Evolutionary conservation across 2,888 invertebrate genomes (phyloP).

Genomic region (Agriopis aurantiaria): DNA sequence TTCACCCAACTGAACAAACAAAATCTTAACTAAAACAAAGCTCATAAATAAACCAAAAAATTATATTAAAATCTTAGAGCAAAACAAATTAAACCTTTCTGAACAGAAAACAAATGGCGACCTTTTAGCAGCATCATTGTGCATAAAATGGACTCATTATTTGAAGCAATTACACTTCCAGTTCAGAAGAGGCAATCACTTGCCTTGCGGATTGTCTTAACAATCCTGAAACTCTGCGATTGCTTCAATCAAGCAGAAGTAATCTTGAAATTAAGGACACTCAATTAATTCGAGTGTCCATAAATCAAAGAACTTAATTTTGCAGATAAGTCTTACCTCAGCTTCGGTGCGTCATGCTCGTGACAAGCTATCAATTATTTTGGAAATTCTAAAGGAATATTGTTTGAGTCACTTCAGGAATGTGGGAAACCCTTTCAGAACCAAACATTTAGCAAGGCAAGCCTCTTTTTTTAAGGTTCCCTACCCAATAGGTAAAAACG

Average conservation of each 20-base stretch:
- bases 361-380: conserved; percentile 9
- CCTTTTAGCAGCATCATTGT: conserved; percentile 4
- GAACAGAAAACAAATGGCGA: background rate
- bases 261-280: conserved; percentile 30
- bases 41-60: background rate
- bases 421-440: background rate
- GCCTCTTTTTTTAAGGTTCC: too few relatives aligned
- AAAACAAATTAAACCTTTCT: conserved; percentile 11
- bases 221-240: conserved; percentile 8
- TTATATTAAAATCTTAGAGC: background rate
- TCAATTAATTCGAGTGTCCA: conserved; percentile 32
- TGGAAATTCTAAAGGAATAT: background rate
- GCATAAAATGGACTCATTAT: conserved; percentile 3
- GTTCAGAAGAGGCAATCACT: conserved; percentile 14
- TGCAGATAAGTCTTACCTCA: conserved; percentile 26
- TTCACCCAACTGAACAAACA: background rate
- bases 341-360: conserved; percentile 15
- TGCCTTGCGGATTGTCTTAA: conserved; percentile 17
- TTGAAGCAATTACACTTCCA: conserved; percentile 1
- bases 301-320: conserved; percentile 34
- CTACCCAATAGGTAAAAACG: too few relatives aligned
- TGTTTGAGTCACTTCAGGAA: conserved; percentile 1
- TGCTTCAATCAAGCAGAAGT: conserved; percentile 24
- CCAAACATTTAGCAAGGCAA: background rate
- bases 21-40: background rate